Evolutionary conservation across 1,140 invertebrate genomes (phyloP), one percentile per base, ranked within the genome.

Genomic region (Lucilia cuprina): DNA sequence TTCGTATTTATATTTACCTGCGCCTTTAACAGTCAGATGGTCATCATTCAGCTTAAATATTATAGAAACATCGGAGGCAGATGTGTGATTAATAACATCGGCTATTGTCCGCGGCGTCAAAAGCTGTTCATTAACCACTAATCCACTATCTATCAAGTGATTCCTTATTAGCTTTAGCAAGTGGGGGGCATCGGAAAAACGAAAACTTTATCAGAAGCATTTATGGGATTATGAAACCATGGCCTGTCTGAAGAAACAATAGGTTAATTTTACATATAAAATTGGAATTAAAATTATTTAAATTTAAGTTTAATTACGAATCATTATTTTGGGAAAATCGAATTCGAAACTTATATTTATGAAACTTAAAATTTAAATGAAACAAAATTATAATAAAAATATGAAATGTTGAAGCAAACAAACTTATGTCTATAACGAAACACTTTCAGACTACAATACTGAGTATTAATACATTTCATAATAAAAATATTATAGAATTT

Each of bases 141-240:
- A 84, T 12, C 83, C 83, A 5, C 9, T 30, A n/a, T 65, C 17
- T 19, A 17, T 77, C 74, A 2, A 83, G 19, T 83, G 83, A 55
- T 83, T 83, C 8, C 83, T 25, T 25, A 83, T 25, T 12, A 83
- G 21, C 25, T 83, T 83, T 17, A 83, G 2, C 21, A 83, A 34
- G n/a, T 82, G 82, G 4, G 82, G 82, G 4, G 50, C 82, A 82
- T 65, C 82, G 3, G 55, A 34, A 83, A 83, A 25, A 19, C 2
- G 10, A 83, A 83, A 35, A 83, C 9, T 74, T 41, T 83, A 9
- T 21, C 70, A 2, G 74, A 8, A 0, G n/a, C 30, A 47, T 74
- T 49, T 14, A 19, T 9, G n/a, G 65, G 82, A 34, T 35, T 35
- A 3, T 4, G n/a, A 70, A 83, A 74, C 65, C 82, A 83, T 10